These are phyloP conservation scores for Andrena haemorrhoa DNA, from an alignment of 2,888 invertebrate genomes.

Conservation along the genomic window DNA sequence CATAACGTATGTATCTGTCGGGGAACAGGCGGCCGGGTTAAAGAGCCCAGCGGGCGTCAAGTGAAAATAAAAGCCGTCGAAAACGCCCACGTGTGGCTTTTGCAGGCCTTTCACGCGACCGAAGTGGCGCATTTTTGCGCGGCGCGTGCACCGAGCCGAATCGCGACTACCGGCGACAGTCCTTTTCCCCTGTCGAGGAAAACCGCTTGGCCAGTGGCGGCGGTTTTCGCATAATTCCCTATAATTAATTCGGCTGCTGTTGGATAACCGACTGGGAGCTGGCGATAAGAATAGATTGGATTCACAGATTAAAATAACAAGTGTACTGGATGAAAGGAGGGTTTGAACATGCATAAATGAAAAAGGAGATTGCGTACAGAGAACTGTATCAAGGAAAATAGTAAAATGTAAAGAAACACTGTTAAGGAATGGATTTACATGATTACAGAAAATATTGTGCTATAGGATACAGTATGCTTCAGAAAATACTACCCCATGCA, in stretches of 20 bases:
- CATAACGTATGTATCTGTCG: background rate
- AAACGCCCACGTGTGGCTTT: conserved; percentile 67
- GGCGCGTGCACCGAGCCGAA: conserved; percentile 46
- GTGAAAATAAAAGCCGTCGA: conserved; percentile 57
- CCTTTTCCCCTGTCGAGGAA: conserved; percentile 41
- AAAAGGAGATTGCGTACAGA: no score
- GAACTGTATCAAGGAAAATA: no score
- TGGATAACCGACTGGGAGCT: conserved; percentile 1
- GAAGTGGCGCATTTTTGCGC: conserved; percentile 46
- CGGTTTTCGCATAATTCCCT: conserved; percentile 52
- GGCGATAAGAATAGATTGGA: background rate
- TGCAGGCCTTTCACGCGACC: conserved; percentile 61
- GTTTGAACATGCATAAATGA: no score
- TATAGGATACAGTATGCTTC: background rate
- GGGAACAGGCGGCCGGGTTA: conserved; percentile 7
- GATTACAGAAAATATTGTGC: background rate
- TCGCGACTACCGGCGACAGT: conserved; percentile 44
- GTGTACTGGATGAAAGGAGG: no score
- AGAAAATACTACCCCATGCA: background rate
- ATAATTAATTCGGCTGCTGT: conserved; percentile 24
- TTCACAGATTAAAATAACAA: no score
- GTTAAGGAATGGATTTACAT: no score
- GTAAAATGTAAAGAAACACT: no score
- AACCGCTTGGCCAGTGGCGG: conserved; percentile 4
- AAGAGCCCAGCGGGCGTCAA: conserved; percentile 25